Conservation (phyloP, 1,140 invertebrate species). For the Odontomachus brunneus region DNA sequence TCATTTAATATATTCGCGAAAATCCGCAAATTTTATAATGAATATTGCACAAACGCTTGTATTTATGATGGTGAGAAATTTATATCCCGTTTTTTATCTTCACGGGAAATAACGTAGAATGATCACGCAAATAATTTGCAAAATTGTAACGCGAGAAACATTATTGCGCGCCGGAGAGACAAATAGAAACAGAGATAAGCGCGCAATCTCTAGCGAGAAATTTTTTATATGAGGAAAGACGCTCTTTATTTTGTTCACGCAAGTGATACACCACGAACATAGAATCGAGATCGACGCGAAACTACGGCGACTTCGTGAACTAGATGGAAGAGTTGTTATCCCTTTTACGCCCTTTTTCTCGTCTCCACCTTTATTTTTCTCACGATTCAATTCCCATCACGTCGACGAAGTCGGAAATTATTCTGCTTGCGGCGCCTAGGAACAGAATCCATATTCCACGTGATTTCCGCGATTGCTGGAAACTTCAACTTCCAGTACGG, state of each 20-base stretch:
- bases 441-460: conserved; percentile 54
- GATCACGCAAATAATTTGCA: neutral
- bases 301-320: conserved; percentile 54
- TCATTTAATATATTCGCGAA: neutral
- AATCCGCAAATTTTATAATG: neutral
- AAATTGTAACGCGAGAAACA: neutral
- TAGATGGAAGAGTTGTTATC: conserved; percentile 55
- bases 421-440: conserved; percentile 49
- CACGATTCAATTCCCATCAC: conserved; percentile 62
- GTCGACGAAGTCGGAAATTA: conserved; percentile 67
- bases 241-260: conserved; percentile 47
- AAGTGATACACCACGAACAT: conserved; percentile 39
- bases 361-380: conserved; percentile 47
- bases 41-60: neutral
- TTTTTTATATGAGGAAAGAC: too few relatives aligned
- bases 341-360: conserved; percentile 51
- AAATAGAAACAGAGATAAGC: neutral
- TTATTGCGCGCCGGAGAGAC: neutral
- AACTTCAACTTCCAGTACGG: conserved; percentile 41
- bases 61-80: neutral
- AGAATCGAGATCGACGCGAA: conserved; percentile 48
- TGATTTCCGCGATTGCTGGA: conserved; percentile 59
- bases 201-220: conserved; percentile 14
- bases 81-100: neutral
- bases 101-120: neutral